phyloP scores from a whole-genome alignment of 2,113 vertebrate species.

The Scolopax mira region DNA sequence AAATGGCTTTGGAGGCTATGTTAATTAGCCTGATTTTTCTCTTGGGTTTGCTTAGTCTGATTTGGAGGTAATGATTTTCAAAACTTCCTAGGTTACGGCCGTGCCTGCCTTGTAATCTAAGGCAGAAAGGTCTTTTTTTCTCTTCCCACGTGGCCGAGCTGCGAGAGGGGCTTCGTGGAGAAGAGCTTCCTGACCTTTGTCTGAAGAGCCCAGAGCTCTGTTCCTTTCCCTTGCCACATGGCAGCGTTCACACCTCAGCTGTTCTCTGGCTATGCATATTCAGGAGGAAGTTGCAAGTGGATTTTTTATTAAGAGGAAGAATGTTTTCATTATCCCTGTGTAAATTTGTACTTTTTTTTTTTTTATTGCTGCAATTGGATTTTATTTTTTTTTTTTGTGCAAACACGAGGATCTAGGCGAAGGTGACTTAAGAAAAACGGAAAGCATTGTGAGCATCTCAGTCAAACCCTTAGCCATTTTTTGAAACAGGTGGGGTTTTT shows the following conservation, averaged over 20 bases:
- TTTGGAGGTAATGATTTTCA: background rate
- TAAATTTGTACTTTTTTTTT: background rate
- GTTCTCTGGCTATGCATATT: slow-evolving; percentile 32
- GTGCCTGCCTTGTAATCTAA: background rate
- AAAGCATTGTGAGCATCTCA: background rate
- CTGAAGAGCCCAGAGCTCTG: background rate
- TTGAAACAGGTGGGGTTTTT: background rate
- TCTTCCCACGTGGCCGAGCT: background rate
- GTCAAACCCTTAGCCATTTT: background rate
- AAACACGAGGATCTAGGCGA: background rate
- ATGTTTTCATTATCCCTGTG: background rate
- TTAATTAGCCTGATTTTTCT: background rate
- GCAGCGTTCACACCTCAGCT: slow-evolving; percentile 52
- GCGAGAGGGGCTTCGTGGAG: background rate
- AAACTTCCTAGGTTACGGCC: background rate
- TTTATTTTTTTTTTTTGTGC: background rate
- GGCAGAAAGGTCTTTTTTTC: background rate
- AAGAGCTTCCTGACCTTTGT: background rate
- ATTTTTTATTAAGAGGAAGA: slow-evolving; percentile 10
- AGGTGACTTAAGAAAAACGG: background rate
- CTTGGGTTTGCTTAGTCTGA: background rate
- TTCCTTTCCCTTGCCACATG: slow-evolving; percentile 32
- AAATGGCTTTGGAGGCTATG: background rate
- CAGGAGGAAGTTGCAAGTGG: background rate
- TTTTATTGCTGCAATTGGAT: background rate